These are phyloP conservation scores for Deilephila elpenor DNA, from an alignment of 2,888 invertebrate species.

Conservation along the genomic window DNA sequence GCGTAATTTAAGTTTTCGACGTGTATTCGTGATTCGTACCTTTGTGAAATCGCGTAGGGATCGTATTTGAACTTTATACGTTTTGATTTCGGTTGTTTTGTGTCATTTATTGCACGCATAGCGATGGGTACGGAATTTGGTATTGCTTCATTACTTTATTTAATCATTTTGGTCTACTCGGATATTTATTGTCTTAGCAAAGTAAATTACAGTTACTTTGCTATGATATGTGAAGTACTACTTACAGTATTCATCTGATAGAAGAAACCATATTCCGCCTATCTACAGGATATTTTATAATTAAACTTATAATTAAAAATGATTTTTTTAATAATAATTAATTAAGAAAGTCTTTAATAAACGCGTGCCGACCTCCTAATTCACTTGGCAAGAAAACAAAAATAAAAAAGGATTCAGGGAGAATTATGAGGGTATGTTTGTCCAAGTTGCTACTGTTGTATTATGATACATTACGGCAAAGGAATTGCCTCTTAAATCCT, in stretches of 20 bases:
- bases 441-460: constrained; percentile 13
- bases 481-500: constrained; percentile 22
- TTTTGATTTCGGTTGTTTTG: not conserved
- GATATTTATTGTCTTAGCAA: too few relatives aligned
- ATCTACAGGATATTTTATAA: too few relatives aligned
- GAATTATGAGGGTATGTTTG: constrained; percentile 16
- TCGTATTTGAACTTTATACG: not conserved
- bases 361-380: not conserved
- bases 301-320: too few relatives aligned
- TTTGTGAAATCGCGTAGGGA: not conserved
- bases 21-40: constrained; percentile 1
- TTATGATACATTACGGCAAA: constrained; percentile 22
- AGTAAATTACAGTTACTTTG: too few relatives aligned
- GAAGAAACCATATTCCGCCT: too few relatives aligned
- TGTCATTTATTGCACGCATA: not conserved
- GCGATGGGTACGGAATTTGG: not conserved
- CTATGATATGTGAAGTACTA: too few relatives aligned
- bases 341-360: not conserved
- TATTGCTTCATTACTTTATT: too few relatives aligned
- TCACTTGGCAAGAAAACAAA: constrained; percentile 4
- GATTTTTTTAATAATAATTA: not conserved
- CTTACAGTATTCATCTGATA: too few relatives aligned
- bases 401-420: constrained; percentile 16
- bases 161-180: too few relatives aligned
- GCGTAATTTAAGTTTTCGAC: constrained; percentile 10